A percentile compares a stretch with the other conserved stretches of the same genome.
phyloP scores from a whole-genome alignment of 2,888 invertebrate genomes.

The Petrophora chlorosata region DNA sequence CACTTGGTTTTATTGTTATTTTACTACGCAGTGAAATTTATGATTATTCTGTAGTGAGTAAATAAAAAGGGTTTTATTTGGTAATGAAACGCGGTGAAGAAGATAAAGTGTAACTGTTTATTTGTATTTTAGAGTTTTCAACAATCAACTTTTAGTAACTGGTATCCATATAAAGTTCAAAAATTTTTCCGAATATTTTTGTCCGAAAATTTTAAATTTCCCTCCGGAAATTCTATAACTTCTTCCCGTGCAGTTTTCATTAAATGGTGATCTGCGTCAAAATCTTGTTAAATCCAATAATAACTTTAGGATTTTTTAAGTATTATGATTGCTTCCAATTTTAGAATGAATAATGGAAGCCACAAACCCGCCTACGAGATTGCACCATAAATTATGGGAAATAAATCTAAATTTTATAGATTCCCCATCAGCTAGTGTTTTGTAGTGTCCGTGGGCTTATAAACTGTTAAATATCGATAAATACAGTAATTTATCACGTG shows the following conservation, averaged over 20 bases:
- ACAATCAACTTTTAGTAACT: too few relatives aligned
- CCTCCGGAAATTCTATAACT: too few relatives aligned
- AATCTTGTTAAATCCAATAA: too few relatives aligned
- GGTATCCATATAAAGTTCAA: too few relatives aligned
- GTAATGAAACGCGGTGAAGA: conserved; percentile 5
- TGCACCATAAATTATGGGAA: background rate
- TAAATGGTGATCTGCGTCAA: too few relatives aligned
- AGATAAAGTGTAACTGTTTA: too few relatives aligned
- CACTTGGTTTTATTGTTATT: conserved; percentile 20
- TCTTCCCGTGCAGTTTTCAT: too few relatives aligned
- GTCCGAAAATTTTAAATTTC: too few relatives aligned
- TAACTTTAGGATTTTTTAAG: background rate
- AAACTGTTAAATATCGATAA: conserved; percentile 30
- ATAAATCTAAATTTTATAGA: conserved; percentile 16
- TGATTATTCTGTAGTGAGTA: background rate
- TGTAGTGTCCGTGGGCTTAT: conserved; percentile 20
- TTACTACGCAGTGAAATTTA: conserved; percentile 11
- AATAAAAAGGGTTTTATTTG: conserved; percentile 14
- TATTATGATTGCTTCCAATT: background rate
- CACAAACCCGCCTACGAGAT: conserved; percentile 6
- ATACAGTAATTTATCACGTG: conserved; percentile 29
- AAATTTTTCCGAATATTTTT: too few relatives aligned
- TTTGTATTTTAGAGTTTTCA: background rate
- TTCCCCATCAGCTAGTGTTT: conserved; percentile 16
- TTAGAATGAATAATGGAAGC: background rate